Evolutionary conservation across 2,113 vertebrate species (phyloP).

Genomic region (Verasper variegatus): DNA sequence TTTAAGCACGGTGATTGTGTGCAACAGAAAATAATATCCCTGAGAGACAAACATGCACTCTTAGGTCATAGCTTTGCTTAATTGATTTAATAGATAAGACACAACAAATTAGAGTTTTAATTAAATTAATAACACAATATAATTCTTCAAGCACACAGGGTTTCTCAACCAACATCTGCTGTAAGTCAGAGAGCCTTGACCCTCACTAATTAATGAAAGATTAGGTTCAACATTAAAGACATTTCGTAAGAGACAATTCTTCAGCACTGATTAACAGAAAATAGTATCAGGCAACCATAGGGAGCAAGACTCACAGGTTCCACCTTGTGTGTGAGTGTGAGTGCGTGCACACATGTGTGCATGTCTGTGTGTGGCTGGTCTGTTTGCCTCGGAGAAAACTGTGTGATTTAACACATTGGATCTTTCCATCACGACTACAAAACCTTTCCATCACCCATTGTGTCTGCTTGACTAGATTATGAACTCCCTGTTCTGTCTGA

Average conservation of each 20-base stretch:
- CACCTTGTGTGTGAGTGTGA: conserved; percentile 14
- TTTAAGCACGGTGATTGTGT: conserved; percentile 30
- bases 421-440: conserved; percentile 48
- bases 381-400: conserved; percentile 6
- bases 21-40: conserved; percentile 44
- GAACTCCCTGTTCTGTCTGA: conserved; percentile 64
- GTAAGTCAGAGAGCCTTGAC: conserved; percentile 37
- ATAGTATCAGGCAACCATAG: conserved; percentile 27
- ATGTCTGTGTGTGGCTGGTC: conserved; percentile 23
- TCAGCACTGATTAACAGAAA: conserved; percentile 50
- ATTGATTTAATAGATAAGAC: conserved; percentile 66
- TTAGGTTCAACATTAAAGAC: conserved; percentile 52
- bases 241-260: conserved; percentile 49
- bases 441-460: conserved; percentile 53
- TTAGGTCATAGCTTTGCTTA: conserved; percentile 66
- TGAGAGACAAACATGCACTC: conserved; percentile 44
- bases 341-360: neutral
- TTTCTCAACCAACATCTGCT: conserved; percentile 64
- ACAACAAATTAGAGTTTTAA: conserved; percentile 61
- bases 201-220: conserved; percentile 55
- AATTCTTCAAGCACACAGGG: conserved; percentile 43
- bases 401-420: conserved; percentile 53
- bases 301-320: conserved; percentile 15
- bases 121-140: conserved; percentile 58
- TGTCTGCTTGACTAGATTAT: conserved; percentile 65